These are phyloP conservation scores for Tautogolabrus adspersus DNA, from an alignment of 2,113 vertebrate species.

Conservation along the genomic window DNA sequence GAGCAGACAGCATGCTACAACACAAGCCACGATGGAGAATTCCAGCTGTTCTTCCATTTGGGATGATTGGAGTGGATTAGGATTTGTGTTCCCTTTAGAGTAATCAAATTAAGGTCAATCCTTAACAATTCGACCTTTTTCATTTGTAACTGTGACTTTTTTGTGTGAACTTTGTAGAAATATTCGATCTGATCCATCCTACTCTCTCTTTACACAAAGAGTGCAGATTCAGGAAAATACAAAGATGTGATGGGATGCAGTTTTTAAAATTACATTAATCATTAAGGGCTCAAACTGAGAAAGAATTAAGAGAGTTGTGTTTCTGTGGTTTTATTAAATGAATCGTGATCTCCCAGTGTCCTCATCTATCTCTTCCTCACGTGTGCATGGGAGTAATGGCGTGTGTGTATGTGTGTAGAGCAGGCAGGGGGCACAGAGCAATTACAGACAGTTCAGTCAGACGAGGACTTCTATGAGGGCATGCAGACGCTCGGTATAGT, in stretches of 20 bases:
- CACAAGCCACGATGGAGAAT: slow-evolving; percentile 26
- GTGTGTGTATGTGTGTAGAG: not conserved
- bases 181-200: not conserved
- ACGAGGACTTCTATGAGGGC: slow-evolving; percentile 4
- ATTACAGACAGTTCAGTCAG: slow-evolving; percentile 31
- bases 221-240: not conserved
- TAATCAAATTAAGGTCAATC: slow-evolving; percentile 18
- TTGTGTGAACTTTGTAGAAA: not conserved
- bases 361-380: not conserved
- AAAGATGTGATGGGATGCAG: not conserved
- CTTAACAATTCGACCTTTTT: slow-evolving; percentile 16
- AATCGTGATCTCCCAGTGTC: not conserved
- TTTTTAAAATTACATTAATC: not conserved
- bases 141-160: not conserved
- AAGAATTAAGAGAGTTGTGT: not conserved
- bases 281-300: not conserved
- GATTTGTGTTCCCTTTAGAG: slow-evolving; percentile 5
- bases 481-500: not conserved
- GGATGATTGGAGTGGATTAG: slow-evolving; percentile 15
- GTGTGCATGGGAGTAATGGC: slow-evolving; percentile 8
- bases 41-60: slow-evolving; percentile 5
- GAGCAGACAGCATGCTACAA: slow-evolving; percentile 29
- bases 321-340: not conserved
- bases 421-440: slow-evolving; percentile 1
- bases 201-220: not conserved